Evolutionary conservation across 2,113 vertebrate genomes (phyloP).

Genomic region (Tetrao urogallus): DNA sequence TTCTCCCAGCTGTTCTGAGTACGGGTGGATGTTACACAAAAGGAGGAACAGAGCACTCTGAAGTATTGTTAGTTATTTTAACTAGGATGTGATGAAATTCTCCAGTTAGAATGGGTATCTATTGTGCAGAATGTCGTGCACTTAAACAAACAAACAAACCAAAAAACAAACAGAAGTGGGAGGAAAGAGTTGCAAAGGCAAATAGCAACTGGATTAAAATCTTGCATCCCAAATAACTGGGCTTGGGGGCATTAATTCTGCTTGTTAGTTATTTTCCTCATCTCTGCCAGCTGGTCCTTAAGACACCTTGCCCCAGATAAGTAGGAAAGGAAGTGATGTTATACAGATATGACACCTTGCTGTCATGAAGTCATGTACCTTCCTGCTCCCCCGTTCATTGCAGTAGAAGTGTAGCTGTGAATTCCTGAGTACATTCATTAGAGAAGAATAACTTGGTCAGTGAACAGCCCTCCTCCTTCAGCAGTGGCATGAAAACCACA

Average conservation of each 20-base stretch:
- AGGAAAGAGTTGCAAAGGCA: background rate
- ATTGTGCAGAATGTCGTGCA: rapidly evolving
- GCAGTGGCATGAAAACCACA: background rate
- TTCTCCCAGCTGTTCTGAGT: background rate
- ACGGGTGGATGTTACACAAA: background rate
- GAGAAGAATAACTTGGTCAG: background rate
- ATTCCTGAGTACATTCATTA: background rate
- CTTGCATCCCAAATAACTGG: background rate
- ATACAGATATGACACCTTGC: background rate
- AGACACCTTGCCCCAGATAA: background rate
- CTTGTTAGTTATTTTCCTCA: background rate
- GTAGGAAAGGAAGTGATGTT: background rate
- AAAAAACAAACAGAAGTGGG: background rate
- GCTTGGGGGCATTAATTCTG: background rate
- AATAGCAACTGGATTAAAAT: background rate
- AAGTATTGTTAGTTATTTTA: background rate
- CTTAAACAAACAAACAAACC: background rate
- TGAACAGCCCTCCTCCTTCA: background rate
- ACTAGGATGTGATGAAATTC: background rate
- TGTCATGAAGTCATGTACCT: background rate
- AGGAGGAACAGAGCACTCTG: background rate
- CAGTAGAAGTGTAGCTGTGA: background rate
- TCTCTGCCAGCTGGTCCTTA: background rate
- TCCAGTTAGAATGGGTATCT: background rate
- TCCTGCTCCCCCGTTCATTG: background rate